These are phyloP conservation scores for Gopherus flavomarginatus DNA, from an alignment of 2,113 vertebrate genomes.

Conservation along the genomic window DNA sequence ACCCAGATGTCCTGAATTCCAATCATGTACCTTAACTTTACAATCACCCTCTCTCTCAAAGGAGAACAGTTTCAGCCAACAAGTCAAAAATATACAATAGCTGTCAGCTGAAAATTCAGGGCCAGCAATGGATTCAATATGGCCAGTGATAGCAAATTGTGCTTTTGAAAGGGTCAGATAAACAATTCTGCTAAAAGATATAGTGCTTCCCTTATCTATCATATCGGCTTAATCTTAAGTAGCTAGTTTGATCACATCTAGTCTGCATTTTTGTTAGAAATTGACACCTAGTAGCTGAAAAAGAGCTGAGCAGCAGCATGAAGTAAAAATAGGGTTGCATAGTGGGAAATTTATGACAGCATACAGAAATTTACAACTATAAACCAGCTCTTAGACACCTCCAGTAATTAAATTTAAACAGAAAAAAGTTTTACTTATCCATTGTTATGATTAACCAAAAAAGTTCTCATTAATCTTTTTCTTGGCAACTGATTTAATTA, in stretches of 20 bases:
- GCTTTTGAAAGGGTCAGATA: neutral
- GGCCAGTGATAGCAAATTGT: neutral
- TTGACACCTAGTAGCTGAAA: neutral
- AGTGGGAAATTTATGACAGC: no score
- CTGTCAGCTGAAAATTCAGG: neutral
- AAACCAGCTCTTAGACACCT: no score
- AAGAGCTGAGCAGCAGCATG: neutral
- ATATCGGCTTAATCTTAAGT: neutral
- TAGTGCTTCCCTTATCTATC: neutral
- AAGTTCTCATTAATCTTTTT: no score
- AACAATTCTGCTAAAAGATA: accelerated
- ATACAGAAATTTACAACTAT: no score
- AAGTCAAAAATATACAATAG: neutral
- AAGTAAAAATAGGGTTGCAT: neutral
- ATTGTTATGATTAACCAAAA: no score
- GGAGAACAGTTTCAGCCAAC: neutral
- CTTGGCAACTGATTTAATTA: no score
- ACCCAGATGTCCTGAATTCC: neutral
- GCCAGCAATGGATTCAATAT: neutral
- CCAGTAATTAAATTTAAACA: no score
- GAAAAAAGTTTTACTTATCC: no score
- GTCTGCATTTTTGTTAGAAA: neutral
- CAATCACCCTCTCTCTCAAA: neutral
- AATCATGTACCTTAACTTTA: neutral
- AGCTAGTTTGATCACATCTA: neutral